Base-by-base conservation (phyloP, 2,888 invertebrate species). In the Sialis fuliginosa region DNA sequence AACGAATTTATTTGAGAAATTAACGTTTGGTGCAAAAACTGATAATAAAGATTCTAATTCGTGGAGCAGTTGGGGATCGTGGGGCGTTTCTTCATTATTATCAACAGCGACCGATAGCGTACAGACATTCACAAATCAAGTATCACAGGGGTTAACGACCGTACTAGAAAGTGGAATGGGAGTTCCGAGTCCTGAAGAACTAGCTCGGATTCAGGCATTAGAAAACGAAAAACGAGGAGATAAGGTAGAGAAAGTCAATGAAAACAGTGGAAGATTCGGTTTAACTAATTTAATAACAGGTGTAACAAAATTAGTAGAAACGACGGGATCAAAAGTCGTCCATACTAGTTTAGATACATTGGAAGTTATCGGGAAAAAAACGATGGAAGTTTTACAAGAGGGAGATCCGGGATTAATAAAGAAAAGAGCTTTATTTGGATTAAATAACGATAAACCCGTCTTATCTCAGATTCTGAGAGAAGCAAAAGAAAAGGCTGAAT, bases 301-400 rank as follows among this genome's bases (percentile, higher is more conserved):
- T 44, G 76, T 81, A 2, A 76, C 78, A 2, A 81, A 79, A 62
- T 71, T 81, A 56, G 80, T 81, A 39, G 83, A 81, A 61, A 70
- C 66, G 7, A 83, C 82, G 42, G 74, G 83, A 2, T 74, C 71
- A 44, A 81, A 79, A 67, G 86, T 89, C 1, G 72, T 89, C 52
- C 72, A 77, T 10, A 84, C 85, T 1, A 86, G 89, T 13, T 65
- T 89, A 30, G 92, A 89, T 59, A 92, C 92, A 0, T 65, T 95
- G 42, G 95, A 95, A 65, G 82, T 84, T 0, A 86, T 95, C 52
- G 95, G 95, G 6, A 92, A 92, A 62, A 92, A 92, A 62, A 95
- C 93, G 0, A 90, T 92, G 81, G 84, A 88, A 59, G 89, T 89
- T 0, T 66, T 93, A 1, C 90, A 91, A 61, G 91, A 93, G 49